A percentile compares a stretch with the other conserved stretches of the same genome.
Conservation (phyloP, 2,888 invertebrate species). For the Rhingia rostrata region DNA sequence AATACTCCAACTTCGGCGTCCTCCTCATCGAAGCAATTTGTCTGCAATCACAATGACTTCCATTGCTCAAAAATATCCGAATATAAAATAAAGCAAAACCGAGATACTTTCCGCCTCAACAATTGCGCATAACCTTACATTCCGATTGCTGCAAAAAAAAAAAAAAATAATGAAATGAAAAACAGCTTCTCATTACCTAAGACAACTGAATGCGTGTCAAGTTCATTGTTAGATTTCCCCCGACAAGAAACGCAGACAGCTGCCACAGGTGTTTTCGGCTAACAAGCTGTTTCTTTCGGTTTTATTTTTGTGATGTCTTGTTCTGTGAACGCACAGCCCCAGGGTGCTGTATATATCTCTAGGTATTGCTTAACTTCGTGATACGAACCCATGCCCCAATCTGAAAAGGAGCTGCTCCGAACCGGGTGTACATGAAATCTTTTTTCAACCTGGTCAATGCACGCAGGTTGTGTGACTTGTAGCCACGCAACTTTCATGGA, state of each 20-base stretch:
- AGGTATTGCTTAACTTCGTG: conserved; percentile 29
- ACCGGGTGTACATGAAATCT: conserved; percentile 39
- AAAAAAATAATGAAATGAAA: background rate
- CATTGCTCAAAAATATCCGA: background rate
- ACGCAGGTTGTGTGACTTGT: conserved; percentile 24
- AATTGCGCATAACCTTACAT: conserved; percentile 11
- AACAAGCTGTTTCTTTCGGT: conserved; percentile 6
- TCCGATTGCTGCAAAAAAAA: background rate
- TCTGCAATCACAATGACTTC: too few relatives aligned
- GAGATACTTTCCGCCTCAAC: conserved; percentile 31
- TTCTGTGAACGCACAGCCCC: conserved; percentile 36
- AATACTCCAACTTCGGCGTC: too few relatives aligned
- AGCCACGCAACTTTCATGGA: conserved; percentile 24
- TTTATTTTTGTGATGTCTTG: conserved; percentile 12
- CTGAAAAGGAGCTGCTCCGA: conserved; percentile 39
- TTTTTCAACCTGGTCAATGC: conserved; percentile 41
- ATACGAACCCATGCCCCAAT: background rate
- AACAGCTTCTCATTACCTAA: conserved; percentile 27
- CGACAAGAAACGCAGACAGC: conserved; percentile 20
- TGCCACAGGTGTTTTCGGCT: conserved; percentile 26
- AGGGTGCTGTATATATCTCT: conserved; percentile 29
- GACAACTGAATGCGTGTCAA: conserved; percentile 60
- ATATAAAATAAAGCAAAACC: background rate
- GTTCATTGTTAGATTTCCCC: conserved; percentile 60
- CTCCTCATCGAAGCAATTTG: too few relatives aligned